phyloP scores from a whole-genome alignment of 2,888 invertebrate genomes.

The Caenorhabditis sp. region DNA sequence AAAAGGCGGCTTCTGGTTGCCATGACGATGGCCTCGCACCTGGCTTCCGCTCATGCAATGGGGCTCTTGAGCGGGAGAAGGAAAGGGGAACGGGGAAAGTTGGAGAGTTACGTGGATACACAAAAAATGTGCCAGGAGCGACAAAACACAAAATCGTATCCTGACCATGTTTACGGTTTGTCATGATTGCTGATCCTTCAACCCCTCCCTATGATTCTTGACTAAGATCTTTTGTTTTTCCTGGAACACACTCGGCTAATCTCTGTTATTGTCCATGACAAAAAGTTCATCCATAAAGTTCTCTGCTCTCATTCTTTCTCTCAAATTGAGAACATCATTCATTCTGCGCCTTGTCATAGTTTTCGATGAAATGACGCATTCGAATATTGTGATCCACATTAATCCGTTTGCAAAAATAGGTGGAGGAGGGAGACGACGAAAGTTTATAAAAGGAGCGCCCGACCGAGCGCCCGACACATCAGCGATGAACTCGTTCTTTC shows the following conservation, averaged over 20 bases:
- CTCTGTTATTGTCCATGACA: neutral
- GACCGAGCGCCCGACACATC: slow-evolving; percentile 11
- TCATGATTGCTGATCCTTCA: no score
- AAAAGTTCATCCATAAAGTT: neutral
- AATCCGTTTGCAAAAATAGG: slow-evolving; percentile 53
- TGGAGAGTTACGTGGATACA: no score
- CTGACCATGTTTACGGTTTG: no score
- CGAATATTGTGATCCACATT: slow-evolving; percentile 43
- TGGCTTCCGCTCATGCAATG: no score
- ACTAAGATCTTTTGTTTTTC: no score
- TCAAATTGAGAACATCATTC: slow-evolving; percentile 4
- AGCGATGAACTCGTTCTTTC: slow-evolving; percentile 30
- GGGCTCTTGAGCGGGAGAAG: neutral
- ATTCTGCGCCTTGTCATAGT: slow-evolving; percentile 1
- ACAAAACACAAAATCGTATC: no score
- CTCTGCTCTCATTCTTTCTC: neutral
- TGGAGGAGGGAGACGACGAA: slow-evolving; percentile 31
- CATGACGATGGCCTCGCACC: slow-evolving; percentile 11
- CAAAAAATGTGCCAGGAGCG: no score
- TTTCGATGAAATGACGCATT: slow-evolving; percentile 38
- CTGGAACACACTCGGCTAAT: neutral
- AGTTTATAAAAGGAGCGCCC: slow-evolving; percentile 15
- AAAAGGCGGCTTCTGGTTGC: neutral
- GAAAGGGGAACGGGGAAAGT: neutral
- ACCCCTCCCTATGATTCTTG: no score